Evolutionary conservation across 1,140 invertebrate genomes (phyloP).

Genomic region (Leptopilina clavipes): DNA sequence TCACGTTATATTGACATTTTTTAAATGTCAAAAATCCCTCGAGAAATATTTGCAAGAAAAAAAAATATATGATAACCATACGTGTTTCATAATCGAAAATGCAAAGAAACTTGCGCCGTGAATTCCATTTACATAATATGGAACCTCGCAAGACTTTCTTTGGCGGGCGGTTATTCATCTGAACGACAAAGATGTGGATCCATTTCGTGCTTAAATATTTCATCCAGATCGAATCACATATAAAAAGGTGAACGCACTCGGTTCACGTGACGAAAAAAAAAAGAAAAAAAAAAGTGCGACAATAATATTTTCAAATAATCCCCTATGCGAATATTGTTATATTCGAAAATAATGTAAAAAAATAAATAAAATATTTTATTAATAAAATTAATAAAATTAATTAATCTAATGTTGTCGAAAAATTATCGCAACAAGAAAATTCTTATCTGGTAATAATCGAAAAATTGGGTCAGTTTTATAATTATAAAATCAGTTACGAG

Average conservation of each 20-base stretch:
- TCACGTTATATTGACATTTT: constrained; percentile 3
- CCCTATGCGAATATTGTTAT: too few species aligned
- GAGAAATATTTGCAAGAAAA: neutral
- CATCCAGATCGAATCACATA: neutral
- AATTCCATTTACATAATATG: constrained; percentile 39
- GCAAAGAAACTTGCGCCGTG: constrained; percentile 25
- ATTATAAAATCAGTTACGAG: constrained; percentile 21
- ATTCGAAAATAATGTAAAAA: too few species aligned
- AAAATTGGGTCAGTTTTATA: constrained; percentile 29
- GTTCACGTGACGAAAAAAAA: neutral
- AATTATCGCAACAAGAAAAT: too few species aligned
- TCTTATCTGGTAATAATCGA: neutral
- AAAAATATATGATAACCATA: neutral
- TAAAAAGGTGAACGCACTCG: neutral
- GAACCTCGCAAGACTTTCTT: constrained; percentile 25
- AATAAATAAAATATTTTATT: too few species aligned
- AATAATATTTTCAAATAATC: too few species aligned
- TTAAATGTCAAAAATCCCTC: neutral
- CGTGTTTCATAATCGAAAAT: constrained; percentile 38
- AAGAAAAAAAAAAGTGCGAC: neutral
- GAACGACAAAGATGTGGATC: neutral
- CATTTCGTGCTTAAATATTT: neutral
- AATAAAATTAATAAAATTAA: too few species aligned
- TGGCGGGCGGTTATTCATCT: constrained; percentile 25
- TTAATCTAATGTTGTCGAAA: too few species aligned